A percentile compares a stretch with the other conserved stretches of the same genome.
phyloP scores from a whole-genome alignment of 2,797 vertebrate genomes.

The Gephyroberyx darwinii region DNA sequence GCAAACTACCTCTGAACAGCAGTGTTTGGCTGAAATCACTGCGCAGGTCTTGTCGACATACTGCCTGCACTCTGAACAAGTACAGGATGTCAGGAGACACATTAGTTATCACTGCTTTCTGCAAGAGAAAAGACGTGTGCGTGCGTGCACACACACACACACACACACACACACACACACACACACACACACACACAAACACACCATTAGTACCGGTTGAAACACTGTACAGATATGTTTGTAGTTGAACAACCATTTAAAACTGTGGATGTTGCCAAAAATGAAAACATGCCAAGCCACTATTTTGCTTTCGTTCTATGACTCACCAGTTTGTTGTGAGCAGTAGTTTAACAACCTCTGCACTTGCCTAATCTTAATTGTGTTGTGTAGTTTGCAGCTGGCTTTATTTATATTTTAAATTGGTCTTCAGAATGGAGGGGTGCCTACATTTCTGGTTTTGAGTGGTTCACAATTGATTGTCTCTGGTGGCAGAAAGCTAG shows the following conservation, averaged over 20 bases:
- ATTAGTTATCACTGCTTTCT: constrained; percentile 96
- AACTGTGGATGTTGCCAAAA: constrained; percentile 11
- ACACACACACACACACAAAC: constrained; percentile 1
- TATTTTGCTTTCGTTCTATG: constrained; percentile 26
- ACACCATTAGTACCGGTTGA: not conserved
- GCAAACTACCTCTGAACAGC: constrained; percentile 90
- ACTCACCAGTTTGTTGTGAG: constrained; percentile 6
- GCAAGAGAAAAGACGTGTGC: constrained; percentile 65
- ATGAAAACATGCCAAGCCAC: constrained; percentile 12
- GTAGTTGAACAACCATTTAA: not conserved
- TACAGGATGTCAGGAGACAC: constrained; percentile 96
- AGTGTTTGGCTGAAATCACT: constrained; percentile 99
- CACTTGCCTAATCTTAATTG: constrained; percentile 73
- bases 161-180: not conserved
- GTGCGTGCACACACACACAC: not conserved
- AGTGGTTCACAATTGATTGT: constrained; percentile 78
- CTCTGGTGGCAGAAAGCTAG: constrained; percentile 81
- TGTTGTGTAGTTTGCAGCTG: constrained; percentile 53
- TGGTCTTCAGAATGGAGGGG: constrained; percentile 47
- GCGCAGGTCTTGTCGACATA: constrained; percentile 94
- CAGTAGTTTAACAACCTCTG: constrained; percentile 38
- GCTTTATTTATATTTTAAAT: constrained; percentile 66
- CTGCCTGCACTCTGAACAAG: constrained; percentile 98
- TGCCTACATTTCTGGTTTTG: constrained; percentile 63
- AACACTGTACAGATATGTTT: not conserved